Base-by-base conservation (phyloP, 2,888 invertebrate species). In the Rhingia rostrata region DNA sequence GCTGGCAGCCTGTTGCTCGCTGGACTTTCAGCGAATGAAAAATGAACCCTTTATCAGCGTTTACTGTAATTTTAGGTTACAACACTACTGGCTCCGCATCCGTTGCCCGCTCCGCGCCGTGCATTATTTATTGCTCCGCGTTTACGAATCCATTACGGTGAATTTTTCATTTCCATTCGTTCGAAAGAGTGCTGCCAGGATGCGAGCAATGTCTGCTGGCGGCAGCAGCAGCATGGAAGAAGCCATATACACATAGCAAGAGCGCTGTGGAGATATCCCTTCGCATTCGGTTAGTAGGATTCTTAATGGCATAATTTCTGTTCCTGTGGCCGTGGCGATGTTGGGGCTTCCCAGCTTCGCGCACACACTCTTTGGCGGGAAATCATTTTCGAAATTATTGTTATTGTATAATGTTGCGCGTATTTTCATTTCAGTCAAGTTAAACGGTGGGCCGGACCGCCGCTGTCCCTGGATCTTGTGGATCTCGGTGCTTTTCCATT, bases 21-120 rank as follows among this genome's bases (percentile, higher is more conserved):
- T 61, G 69, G 74, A 79, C 69, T 79, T 79, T 79, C 83, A 83
- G 45, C 88, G 72, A 66, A 89, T 91, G 90, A 90, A 91, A 90
- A 91, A 90, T 91, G 89, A 89, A 88, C 90, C 90, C 91, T 91
- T 90, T 91, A 91, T 91, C 91, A 91, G 91, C 91, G 90, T 91
- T 90, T 90, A 90, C 91, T 91, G 90, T 90, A 90, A 90, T 90
- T 90, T 91, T 88, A 91, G 91, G 90, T 89, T 86, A 84, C 84
- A 80, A 78, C 84, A 84, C 84, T 84, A 84, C 74, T 84, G 84
- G 56, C 73, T 64, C 53, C 61, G 77, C 82, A 73, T 78, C 61
- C 66, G 54, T 41, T 22, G 41, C 10, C 14, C 35, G 58, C 63
- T 63, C 69, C 56, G 73, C 66, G 9, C 41, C 33, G 66, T 49